Percentiles rank a stretch among this genome's conserved stretches.
Evolutionary conservation across 2,113 vertebrate genomes (phyloP).

Genomic region (Synodontis membranacea): DNA sequence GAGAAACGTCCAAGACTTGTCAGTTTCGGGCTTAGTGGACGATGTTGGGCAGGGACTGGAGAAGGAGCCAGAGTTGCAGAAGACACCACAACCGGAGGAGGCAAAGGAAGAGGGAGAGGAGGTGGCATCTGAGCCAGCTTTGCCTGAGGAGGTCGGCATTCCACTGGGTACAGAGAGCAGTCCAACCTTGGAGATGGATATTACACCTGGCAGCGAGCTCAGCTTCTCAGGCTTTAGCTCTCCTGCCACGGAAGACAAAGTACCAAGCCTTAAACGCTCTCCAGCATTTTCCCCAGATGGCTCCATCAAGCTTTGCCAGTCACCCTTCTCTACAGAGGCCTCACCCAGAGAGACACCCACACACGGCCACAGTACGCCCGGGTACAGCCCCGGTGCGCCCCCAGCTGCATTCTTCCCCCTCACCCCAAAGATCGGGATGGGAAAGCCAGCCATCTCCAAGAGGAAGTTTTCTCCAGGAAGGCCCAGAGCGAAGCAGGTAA

Average conservation of each 20-base stretch:
- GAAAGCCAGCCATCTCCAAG: constrained; percentile 96
- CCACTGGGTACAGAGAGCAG: constrained; percentile 34
- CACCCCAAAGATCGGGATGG: constrained; percentile 97
- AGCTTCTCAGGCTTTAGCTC: constrained; percentile 69
- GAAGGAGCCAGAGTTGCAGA: constrained; percentile 4
- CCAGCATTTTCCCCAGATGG: constrained; percentile 66
- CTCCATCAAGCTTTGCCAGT: constrained; percentile 71
- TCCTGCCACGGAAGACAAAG: constrained; percentile 67
- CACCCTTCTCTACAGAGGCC: constrained; percentile 80
- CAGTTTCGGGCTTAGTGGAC: background rate
- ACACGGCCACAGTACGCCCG: constrained; percentile 49
- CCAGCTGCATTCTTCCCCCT: constrained; percentile 80
- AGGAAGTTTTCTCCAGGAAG: constrained; percentile 96
- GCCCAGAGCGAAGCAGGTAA: constrained; percentile 90
- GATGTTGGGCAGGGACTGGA: background rate
- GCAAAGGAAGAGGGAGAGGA: constrained; percentile 35
- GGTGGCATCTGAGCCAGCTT: constrained; percentile 11
- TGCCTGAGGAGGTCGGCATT: constrained; percentile 36
- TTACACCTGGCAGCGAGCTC: constrained; percentile 67
- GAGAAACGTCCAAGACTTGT: constrained; percentile 1
- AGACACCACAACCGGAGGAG: background rate
- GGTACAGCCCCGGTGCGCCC: constrained; percentile 60
- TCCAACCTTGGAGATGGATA: constrained; percentile 59
- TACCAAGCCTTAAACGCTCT: constrained; percentile 61
- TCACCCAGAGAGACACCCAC: constrained; percentile 72